Evolutionary conservation across 2,113 vertebrate genomes (phyloP), one percentile per base, ranked within the genome.

Genomic region (Alosa alosa): DNA sequence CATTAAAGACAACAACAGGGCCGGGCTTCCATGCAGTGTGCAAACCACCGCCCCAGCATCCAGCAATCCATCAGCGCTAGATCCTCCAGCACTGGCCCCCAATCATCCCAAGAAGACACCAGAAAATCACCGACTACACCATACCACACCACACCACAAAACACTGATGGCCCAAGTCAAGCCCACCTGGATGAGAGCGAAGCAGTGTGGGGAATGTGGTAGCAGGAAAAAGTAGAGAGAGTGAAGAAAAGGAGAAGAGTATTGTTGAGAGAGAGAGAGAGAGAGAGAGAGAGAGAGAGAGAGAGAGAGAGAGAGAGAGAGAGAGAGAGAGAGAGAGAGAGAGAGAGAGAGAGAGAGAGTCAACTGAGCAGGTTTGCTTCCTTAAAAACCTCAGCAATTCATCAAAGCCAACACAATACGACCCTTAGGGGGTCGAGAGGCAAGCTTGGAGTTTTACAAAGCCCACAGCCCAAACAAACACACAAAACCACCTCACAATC

Each of bases 1-100:
- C 90, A 91, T 93, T 93, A 94, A 93, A 89, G 90, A 90, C 89
- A 90, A 89, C 90, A 90, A 87, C 86, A 81, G 72, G 84, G 44
- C 25, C n/a, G 49, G 82, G 25, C n/a, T 17, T 31, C 84, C 64
- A n/a, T 87, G 82, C 89, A 8, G 86, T 84, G 84, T 88, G 75
- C 84, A 83, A 88, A 85, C 83, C 87, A 86, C 10, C 18, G 84
- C 50, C 2, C 15, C 36, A 41, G 88, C 50, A 45, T 64, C 87
- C 88, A 4, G 10, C 88, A 88, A 89, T 93, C 89, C 88, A 92
- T 93, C 92, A 92, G 85, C 88, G 86, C n/a, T 3, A 68, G n/a
- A 68, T 68, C 64, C 64, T 68, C 64, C 25, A 68, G 55, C 55
- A 22, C 55, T 11, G 31, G n/a, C n/a, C 64, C 20, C 90, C 89